Base-by-base conservation (phyloP, 2,888 invertebrate species). In the Cheiracanthium punctorium region DNA sequence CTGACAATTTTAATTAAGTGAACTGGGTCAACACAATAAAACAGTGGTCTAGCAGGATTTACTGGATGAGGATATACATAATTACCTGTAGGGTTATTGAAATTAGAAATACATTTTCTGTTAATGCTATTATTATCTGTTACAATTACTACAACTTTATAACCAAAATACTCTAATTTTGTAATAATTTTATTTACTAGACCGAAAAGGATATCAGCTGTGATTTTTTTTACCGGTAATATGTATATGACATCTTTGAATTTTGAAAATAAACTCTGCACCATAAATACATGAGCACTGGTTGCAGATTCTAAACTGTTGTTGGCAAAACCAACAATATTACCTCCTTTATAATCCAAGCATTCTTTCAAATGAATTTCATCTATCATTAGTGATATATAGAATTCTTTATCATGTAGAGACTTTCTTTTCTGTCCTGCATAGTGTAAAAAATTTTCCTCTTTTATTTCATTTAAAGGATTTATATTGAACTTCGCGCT, bases 41-140 rank as follows among this genome's bases (percentile, higher is more conserved):
- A 73, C 41, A 48, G 24, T 43, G 73, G 48, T 1, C 28, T 1
- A 8, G 2, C 12, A 1, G 32, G 8, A 33, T 70, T 37, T 33
- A 33, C 32, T 8, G 73, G 52, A 12, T 73, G 73, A 1, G 73
- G 43, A 43, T 73, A 73, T 10, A 73, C 52, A 30, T 52, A 28
- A 52, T 73, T n/a, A 20, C 24, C 0, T 48, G 28, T 4, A 20
- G 73, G 14, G 30, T 52, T 73, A 43, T 52, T 43, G 48, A 52
- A 73, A 10, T 29, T 24, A 5, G 43, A 48, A 5, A 73, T 41
- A 29, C 73, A 52, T 48, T 73, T 73, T 73, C 73, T 41, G 24
- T 73, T 73, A 32, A 73, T 73, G 12, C 48, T 52, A 29, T 73
- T 73, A 30, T 73, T 73, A 30, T 41, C 73, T 2, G 48, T 48